A percentile compares a stretch with the other conserved stretches of the same genome.
Evolutionary conservation across 2,888 invertebrate species (phyloP).

Genomic region (Luperina nickerlii): DNA sequence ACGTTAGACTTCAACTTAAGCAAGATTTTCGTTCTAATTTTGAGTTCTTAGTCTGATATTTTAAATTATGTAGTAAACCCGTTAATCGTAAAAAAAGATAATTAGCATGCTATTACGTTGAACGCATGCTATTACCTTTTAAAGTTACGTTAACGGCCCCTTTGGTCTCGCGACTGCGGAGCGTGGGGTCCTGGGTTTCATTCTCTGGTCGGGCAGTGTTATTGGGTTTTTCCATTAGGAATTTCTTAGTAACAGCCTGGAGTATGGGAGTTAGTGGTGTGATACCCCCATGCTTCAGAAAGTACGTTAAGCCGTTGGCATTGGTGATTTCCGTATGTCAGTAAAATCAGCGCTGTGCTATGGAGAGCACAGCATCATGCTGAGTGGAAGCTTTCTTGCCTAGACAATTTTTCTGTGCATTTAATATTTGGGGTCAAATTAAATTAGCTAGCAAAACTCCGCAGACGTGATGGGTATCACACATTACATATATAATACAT

Average conservation of each 20-base stretch:
- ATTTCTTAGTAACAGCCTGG: background rate
- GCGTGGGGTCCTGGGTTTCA: background rate
- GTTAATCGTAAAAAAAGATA: background rate
- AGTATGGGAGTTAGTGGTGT: background rate
- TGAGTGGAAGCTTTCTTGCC: background rate
- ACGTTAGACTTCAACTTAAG: background rate
- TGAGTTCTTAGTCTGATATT: background rate
- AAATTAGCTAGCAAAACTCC: too few species aligned
- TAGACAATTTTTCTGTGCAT: background rate
- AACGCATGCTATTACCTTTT: too few species aligned
- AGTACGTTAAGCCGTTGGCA: background rate
- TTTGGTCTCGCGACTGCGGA: background rate
- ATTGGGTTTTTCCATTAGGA: background rate
- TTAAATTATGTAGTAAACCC: background rate
- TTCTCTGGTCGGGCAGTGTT: background rate
- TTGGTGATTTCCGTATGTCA: background rate
- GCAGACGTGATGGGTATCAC: too few species aligned
- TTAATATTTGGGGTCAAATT: background rate
- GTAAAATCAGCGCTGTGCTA: background rate
- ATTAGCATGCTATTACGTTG: background rate
- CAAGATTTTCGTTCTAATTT: background rate
- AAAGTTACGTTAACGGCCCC: background rate
- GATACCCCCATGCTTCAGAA: too few species aligned
- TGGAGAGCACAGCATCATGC: background rate
- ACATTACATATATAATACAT: too few species aligned